phyloP scores from a whole-genome alignment of 2,113 vertebrate species.

The Gracilinanus agilis region DNA sequence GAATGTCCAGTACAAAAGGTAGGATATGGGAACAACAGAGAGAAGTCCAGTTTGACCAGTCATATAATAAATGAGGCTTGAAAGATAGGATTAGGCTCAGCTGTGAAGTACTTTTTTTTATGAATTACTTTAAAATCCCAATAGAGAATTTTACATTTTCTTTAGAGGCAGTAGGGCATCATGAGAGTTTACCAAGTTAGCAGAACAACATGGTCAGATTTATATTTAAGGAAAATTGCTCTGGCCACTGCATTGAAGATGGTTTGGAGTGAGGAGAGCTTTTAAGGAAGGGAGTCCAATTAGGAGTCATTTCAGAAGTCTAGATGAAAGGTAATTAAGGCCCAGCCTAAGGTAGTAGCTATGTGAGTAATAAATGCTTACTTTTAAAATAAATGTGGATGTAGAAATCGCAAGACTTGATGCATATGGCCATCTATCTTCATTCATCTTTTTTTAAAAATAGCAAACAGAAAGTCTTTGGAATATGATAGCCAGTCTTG shows the following conservation, averaged over 20 bases:
- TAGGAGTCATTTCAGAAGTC: not conserved
- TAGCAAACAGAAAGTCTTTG: not conserved
- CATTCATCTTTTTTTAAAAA: not conserved
- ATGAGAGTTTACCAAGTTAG: not conserved
- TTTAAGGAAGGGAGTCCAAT: not conserved
- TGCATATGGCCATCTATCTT: not conserved
- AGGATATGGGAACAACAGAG: not conserved
- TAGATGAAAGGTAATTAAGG: not conserved
- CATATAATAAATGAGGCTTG: not conserved
- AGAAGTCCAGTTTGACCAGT: not conserved
- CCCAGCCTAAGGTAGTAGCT: not conserved
- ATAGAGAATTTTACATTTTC: not conserved
- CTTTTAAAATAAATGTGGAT: not conserved
- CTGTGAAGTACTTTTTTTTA: not conserved
- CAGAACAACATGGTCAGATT: not conserved
- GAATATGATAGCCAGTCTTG: not conserved
- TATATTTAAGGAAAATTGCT: not conserved
- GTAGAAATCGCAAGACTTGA: not conserved
- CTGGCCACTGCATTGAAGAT: not conserved
- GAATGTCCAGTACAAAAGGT: not conserved
- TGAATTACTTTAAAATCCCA: not conserved
- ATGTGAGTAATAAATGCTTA: not conserved
- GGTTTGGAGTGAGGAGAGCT: not conserved
- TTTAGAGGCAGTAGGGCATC: not conserved
- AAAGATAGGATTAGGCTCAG: not conserved